A percentile compares a stretch with the other conserved stretches of the same genome.
Conservation (phyloP, 2,113 vertebrate genomes). For the Dasyornis broadbenti region DNA sequence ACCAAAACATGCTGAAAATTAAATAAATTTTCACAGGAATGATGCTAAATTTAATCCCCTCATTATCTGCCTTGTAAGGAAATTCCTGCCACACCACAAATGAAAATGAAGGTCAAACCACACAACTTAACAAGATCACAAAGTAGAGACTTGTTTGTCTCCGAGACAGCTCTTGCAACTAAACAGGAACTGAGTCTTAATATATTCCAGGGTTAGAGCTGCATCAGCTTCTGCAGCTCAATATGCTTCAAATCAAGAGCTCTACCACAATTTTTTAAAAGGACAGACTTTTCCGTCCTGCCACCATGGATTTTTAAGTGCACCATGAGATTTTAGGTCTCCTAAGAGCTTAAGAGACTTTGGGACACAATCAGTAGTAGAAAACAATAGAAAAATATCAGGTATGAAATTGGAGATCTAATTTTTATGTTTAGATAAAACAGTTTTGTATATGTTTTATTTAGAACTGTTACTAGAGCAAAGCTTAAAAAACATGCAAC, state of each 20-base stretch:
- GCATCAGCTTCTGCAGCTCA: slow-evolving; percentile 46
- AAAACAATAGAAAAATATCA: slow-evolving; percentile 60
- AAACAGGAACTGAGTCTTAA: slow-evolving; percentile 60
- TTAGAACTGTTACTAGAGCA: neutral
- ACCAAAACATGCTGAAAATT: neutral
- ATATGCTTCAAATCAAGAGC: slow-evolving; percentile 56
- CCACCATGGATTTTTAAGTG: slow-evolving; percentile 43
- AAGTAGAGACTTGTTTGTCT: slow-evolving; percentile 65
- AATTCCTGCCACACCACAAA: slow-evolving; percentile 71
- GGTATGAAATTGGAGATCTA: slow-evolving; percentile 58
- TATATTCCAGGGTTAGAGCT: slow-evolving; percentile 13
- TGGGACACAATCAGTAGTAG: slow-evolving; percentile 21
- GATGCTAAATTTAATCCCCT: slow-evolving; percentile 65
- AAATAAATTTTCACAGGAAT: slow-evolving; percentile 36
- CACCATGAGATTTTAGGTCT: slow-evolving; percentile 36
- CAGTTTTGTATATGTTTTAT: neutral
- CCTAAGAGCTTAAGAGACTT: slow-evolving; percentile 50
- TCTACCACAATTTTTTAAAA: slow-evolving; percentile 34
- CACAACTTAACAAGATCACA: slow-evolving; percentile 69
- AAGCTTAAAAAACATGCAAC: neutral
- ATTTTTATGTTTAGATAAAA: neutral
- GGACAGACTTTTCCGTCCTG: slow-evolving; percentile 27
- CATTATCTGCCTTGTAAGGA: slow-evolving; percentile 67
- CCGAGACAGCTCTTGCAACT: slow-evolving; percentile 62
- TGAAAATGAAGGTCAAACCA: slow-evolving; percentile 68